Conservation (phyloP, 2,888 invertebrate species). For the Homarus gammarus region DNA sequence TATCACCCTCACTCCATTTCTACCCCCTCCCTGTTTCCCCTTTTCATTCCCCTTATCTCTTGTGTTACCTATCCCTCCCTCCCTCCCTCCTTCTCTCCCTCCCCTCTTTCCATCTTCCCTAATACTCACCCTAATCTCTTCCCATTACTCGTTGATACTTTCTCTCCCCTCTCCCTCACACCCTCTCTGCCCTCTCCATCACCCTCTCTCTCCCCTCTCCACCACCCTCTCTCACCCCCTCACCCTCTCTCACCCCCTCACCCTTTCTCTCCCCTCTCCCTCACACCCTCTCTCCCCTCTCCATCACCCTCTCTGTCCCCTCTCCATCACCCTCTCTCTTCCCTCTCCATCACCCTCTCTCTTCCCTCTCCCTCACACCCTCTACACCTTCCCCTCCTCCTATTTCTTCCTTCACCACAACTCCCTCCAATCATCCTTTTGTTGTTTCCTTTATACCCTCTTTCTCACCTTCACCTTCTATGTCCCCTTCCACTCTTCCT, state of each 20-base stretch:
- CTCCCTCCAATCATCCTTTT: background rate
- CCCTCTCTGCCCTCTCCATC: too few species aligned
- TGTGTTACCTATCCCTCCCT: background rate
- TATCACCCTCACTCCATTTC: background rate
- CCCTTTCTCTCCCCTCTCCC: background rate
- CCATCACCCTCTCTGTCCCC: too few species aligned
- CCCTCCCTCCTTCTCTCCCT: background rate
- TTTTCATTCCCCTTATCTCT: background rate
- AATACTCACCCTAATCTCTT: background rate
- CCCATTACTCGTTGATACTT: too few species aligned
- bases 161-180: background rate
- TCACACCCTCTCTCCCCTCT: background rate
- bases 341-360: background rate
- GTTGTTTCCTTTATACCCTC: background rate
- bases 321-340: too few species aligned
- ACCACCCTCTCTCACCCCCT: background rate
- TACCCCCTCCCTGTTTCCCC: background rate
- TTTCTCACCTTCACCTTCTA: background rate
- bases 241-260: background rate
- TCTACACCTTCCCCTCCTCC: background rate
- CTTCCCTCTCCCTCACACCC: background rate
- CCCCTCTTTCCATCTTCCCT: background rate
- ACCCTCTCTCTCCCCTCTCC: background rate
- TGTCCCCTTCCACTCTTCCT: background rate
- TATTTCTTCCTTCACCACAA: background rate